Evolutionary conservation across 2,113 vertebrate genomes (phyloP).

Genomic region (Gnathonemus echidnorhynchus): DNA sequence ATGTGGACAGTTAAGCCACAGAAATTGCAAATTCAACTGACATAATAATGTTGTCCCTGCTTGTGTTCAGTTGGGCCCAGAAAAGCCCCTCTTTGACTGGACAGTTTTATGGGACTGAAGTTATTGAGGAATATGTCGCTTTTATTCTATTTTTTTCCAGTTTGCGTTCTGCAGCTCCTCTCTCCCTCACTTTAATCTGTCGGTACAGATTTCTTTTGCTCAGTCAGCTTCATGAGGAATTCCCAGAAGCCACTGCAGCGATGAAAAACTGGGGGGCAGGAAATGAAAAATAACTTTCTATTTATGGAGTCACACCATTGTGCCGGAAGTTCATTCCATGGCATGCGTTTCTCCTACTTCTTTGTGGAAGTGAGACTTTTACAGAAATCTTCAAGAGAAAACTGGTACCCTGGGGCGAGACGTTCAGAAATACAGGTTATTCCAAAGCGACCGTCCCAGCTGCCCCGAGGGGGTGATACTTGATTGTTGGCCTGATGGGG

Average conservation of each 20-base stretch:
- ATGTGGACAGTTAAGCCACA: not conserved
- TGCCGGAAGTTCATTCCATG: not conserved
- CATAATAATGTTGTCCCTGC: not conserved
- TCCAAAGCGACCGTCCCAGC: not conserved
- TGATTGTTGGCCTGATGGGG: not conserved
- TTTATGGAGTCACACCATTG: not conserved
- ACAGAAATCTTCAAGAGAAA: not conserved
- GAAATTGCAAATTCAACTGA: not conserved
- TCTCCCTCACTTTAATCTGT: not conserved
- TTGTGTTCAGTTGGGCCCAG: not conserved
- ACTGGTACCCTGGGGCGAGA: not conserved
- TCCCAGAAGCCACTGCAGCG: not conserved
- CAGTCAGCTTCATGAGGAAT: not conserved
- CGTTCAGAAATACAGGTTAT: not conserved
- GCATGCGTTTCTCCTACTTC: not conserved
- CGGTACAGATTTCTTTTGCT: not conserved
- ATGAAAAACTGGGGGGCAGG: not conserved
- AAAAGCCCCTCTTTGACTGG: not conserved
- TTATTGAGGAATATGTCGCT: not conserved
- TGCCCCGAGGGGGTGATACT: not conserved
- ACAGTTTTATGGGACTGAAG: not conserved
- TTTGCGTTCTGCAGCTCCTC: not conserved
- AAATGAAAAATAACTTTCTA: not conserved
- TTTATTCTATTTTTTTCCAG: not conserved
- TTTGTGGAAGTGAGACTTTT: not conserved